phyloP scores from a whole-genome alignment of 2,797 vertebrate species.

The Aselliscus stoliczkanus region DNA sequence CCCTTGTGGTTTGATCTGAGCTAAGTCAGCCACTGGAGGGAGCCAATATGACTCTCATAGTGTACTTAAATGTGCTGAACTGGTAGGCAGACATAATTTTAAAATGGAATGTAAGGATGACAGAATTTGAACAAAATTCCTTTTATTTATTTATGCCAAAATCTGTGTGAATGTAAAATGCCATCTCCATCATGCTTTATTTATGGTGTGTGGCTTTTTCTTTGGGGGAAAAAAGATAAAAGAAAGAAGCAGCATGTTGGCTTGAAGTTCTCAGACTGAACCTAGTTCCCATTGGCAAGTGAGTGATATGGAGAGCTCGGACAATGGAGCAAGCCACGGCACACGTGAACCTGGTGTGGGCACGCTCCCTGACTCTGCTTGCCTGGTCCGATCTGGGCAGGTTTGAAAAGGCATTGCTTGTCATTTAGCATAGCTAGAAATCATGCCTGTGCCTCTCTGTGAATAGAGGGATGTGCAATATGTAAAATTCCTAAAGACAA shows the following conservation, averaged over 20 bases:
- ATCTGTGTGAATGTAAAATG: slow-evolving; percentile 75
- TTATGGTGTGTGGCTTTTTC: slow-evolving; percentile 63
- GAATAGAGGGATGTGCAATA: slow-evolving; percentile 68
- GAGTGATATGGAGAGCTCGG: neutral
- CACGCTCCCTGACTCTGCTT: neutral
- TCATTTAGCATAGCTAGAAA: slow-evolving; percentile 52
- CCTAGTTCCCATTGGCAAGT: neutral
- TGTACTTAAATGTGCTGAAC: neutral
- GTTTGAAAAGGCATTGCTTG: slow-evolving; percentile 37
- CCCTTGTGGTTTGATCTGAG: neutral
- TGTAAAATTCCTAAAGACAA: slow-evolving; percentile 76
- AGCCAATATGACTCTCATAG: slow-evolving; percentile 62
- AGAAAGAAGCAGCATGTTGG: neutral
- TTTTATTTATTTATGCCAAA: slow-evolving; percentile 76
- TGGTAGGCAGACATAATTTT: slow-evolving; percentile 60
- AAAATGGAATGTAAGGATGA: slow-evolving; percentile 67
- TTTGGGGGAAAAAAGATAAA: neutral
- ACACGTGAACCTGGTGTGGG: neutral
- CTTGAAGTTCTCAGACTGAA: neutral
- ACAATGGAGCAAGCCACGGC: neutral
- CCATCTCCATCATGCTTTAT: slow-evolving; percentile 67
- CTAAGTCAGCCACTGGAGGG: slow-evolving; percentile 70
- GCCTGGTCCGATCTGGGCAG: neutral
- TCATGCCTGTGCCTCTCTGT: slow-evolving; percentile 53
- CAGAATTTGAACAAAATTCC: slow-evolving; percentile 72